Conservation (phyloP, 2,888 invertebrate genomes). For the Pseudococcus jackbeardsleyi region DNA sequence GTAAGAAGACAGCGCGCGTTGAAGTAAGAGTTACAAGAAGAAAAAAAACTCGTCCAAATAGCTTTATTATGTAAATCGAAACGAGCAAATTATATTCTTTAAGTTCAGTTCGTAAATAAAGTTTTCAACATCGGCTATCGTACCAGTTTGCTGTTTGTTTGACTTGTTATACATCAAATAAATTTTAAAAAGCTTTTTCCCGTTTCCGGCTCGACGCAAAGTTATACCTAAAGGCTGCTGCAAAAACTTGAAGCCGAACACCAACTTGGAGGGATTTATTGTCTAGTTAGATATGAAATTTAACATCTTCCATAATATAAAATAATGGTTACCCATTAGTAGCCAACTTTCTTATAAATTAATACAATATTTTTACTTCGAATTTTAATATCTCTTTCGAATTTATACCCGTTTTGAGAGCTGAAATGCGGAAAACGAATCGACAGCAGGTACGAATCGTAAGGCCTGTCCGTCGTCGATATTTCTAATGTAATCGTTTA, state of each 20-base stretch:
- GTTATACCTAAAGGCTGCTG: background rate
- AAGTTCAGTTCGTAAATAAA: conserved; percentile 52
- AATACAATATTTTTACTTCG: conserved; percentile 52
- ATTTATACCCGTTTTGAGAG: background rate
- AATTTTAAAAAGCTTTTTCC: conserved; percentile 61
- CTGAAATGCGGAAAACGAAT: background rate
- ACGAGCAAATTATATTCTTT: conserved; percentile 63
- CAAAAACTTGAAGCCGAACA: conserved; percentile 37
- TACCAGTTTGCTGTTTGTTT: conserved; percentile 52
- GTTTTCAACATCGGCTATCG: conserved; percentile 60
- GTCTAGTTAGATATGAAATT: conserved; percentile 58
- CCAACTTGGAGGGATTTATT: conserved; percentile 58
- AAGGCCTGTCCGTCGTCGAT: background rate
- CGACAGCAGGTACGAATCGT: background rate
- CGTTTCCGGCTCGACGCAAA: conserved; percentile 25
- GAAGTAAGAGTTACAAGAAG: background rate
- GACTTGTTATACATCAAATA: conserved; percentile 61
- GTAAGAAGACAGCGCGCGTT: background rate
- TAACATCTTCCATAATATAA: conserved; percentile 53
- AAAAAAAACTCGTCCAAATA: conserved; percentile 50
- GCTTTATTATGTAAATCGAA: conserved; percentile 63
- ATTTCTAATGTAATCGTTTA: background rate
- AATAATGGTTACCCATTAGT: conserved; percentile 61
- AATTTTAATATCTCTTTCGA: conserved; percentile 42
- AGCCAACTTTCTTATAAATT: conserved; percentile 49